Evolutionary conservation across 2,888 invertebrate species (phyloP).

Genomic region (Ganaspis brasiliensis): DNA sequence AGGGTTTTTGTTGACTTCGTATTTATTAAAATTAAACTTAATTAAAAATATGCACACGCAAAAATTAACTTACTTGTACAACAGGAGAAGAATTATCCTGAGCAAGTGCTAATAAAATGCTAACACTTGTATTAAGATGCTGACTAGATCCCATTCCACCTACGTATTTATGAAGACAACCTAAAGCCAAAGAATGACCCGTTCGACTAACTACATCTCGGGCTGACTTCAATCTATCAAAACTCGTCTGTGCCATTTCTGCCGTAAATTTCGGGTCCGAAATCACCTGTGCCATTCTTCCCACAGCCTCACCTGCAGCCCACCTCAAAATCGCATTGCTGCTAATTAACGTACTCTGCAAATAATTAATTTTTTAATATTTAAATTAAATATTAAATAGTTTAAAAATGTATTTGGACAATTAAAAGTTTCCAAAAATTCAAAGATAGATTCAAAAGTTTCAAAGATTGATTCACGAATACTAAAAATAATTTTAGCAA

Average conservation of each 20-base stretch:
- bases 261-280: constrained; percentile 93
- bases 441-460: no score
- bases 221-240: constrained; percentile 92
- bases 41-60: no score
- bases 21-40: no score
- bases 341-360: constrained; percentile 87
- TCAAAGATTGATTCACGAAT: no score
- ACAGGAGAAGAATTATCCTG: constrained; percentile 96
- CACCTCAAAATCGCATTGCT: constrained; percentile 92
- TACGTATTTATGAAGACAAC: constrained; percentile 96
- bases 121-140: constrained; percentile 96
- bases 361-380: constrained; percentile 42
- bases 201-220: constrained; percentile 93
- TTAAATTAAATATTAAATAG: no score
- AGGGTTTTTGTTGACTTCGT: no score
- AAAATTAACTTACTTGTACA: constrained; percentile 89
- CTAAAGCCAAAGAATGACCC: constrained; percentile 95
- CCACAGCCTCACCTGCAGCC: constrained; percentile 97
- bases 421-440: not conserved
- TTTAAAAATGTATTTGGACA: no score
- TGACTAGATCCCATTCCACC: constrained; percentile 98
- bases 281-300: constrained; percentile 94
- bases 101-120: constrained; percentile 95
- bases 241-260: constrained; percentile 93
- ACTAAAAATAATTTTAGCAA: no score